Evolutionary conservation across 2,113 vertebrate species (phyloP).

Genomic region (Siphamia tubifer): DNA sequence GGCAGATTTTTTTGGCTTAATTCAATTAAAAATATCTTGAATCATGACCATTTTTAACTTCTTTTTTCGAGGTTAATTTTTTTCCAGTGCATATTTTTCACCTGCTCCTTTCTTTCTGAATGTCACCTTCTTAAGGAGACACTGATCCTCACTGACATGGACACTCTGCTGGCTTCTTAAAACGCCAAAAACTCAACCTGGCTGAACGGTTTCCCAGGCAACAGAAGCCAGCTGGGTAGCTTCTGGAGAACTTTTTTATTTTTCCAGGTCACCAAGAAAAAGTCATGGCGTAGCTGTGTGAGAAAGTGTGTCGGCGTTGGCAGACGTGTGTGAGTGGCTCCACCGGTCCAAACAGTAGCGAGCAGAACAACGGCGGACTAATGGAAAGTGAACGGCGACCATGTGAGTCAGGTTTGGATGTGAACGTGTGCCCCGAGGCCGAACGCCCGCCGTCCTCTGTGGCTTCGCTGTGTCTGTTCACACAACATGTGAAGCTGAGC

Average conservation of each 20-base stretch:
- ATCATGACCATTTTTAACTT: no score
- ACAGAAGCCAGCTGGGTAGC: slow-evolving; percentile 1
- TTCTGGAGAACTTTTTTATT: slow-evolving; percentile 26
- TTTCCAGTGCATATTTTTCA: no score
- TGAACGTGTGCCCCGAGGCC: slow-evolving; percentile 15
- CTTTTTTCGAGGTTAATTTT: no score
- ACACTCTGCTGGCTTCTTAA: no score
- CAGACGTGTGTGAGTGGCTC: slow-evolving; percentile 11
- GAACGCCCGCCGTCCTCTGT: slow-evolving; percentile 27
- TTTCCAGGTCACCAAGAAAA: slow-evolving; percentile 3
- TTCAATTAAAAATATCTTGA: no score
- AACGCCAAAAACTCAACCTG: not conserved
- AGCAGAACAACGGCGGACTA: slow-evolving; percentile 28
- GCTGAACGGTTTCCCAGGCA: not conserved
- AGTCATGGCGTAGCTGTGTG: slow-evolving; percentile 11
- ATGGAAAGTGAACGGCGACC: slow-evolving; percentile 29
- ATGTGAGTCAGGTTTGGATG: slow-evolving; percentile 44
- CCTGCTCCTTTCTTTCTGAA: no score
- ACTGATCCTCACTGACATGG: no score
- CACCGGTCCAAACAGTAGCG: slow-evolving; percentile 24
- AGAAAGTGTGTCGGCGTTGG: slow-evolving; percentile 10
- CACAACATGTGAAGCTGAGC: slow-evolving; percentile 4
- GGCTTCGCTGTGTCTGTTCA: slow-evolving; percentile 36
- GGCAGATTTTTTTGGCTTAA: no score
- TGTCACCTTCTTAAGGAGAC: no score